Conservation (phyloP, 2,797 vertebrate species). For the Chiloscyllium punctatum region DNA sequence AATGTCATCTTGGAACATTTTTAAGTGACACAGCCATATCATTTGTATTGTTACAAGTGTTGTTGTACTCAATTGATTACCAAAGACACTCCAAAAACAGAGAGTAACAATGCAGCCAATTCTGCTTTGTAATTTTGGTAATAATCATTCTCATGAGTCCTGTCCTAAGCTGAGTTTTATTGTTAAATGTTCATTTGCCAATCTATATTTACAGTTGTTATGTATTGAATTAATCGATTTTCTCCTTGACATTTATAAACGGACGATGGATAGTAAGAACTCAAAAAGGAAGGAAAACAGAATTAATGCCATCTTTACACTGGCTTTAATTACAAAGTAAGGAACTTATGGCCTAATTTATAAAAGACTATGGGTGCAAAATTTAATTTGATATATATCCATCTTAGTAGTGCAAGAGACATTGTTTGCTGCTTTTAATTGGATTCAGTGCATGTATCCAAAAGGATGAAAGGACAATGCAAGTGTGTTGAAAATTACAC, state of each 20-base stretch:
- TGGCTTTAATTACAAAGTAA: neutral
- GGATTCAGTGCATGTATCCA: too few relatives aligned
- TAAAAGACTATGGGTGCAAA: neutral
- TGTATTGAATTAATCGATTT: neutral
- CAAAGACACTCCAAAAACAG: neutral
- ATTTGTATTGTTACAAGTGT: neutral
- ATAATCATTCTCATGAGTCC: neutral
- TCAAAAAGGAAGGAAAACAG: neutral
- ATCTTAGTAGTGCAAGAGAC: neutral
- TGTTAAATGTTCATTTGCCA: neutral
- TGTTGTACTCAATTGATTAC: neutral
- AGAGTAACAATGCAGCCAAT: neutral
- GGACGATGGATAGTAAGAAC: neutral
- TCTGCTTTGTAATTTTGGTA: neutral
- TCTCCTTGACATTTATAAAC: neutral
- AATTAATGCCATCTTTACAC: neutral
- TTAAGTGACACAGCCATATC: neutral
- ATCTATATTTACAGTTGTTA: neutral
- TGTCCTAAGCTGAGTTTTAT: neutral
- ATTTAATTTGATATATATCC: neutral
- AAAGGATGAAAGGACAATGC: too few relatives aligned
- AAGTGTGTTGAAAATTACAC: too few relatives aligned
- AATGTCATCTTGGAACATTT: neutral
- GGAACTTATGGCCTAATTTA: neutral
- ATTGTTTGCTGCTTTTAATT: neutral